These are phyloP conservation scores for Siphamia tubifer DNA, from an alignment of 2,113 vertebrate genomes.

Conservation along the genomic window DNA sequence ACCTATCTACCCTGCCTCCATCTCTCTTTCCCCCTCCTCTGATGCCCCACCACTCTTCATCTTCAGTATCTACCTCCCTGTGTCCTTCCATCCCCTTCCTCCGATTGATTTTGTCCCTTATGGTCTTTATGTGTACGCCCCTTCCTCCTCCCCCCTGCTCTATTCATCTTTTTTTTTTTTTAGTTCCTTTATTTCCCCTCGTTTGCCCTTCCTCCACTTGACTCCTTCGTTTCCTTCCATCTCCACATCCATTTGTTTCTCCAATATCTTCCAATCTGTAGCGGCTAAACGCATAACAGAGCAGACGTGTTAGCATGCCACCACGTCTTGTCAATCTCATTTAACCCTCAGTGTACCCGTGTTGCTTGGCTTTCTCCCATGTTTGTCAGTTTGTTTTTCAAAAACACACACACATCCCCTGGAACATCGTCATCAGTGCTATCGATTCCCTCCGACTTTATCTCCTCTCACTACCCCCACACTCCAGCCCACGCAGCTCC, in stretches of 20 bases:
- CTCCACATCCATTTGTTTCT: background rate
- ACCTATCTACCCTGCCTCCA: conserved; percentile 29
- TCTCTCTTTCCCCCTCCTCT: background rate
- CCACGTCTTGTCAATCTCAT: conserved; percentile 7
- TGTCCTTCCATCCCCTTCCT: conserved; percentile 13
- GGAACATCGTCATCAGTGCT: background rate
- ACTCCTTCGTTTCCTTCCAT: background rate
- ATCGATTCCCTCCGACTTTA: conserved; percentile 25
- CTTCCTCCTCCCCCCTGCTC: background rate
- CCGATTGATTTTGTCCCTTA: conserved; percentile 49
- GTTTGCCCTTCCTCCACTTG: background rate
- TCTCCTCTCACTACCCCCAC: background rate
- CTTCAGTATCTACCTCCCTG: conserved; percentile 20
- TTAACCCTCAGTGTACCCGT: background rate
- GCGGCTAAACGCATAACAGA: conserved; percentile 20
- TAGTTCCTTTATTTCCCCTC: background rate
- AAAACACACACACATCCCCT: background rate
- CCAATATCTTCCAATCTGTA: background rate
- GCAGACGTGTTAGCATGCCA: conserved; percentile 32
- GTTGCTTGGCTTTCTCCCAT: background rate
- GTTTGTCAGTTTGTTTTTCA: conserved; percentile 19
- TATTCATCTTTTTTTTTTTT: conserved; percentile 18
- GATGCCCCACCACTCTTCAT: conserved; percentile 19
- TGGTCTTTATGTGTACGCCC: conserved; percentile 21
- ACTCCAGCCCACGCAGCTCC: background rate